Evolutionary conservation across 1,140 invertebrate species (phyloP).

Genomic region (Colletes gigas): DNA sequence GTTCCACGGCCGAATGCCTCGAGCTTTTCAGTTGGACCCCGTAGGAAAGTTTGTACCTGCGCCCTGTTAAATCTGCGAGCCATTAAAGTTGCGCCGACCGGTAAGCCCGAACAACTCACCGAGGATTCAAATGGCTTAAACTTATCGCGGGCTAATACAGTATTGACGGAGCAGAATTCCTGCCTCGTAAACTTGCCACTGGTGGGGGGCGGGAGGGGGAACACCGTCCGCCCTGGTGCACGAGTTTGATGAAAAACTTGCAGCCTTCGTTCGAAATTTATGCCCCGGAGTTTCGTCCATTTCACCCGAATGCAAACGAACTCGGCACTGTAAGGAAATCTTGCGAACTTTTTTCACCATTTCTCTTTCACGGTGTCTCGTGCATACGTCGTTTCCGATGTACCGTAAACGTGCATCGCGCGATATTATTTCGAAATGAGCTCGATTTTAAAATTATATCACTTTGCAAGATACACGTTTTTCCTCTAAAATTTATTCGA

Average conservation of each 20-base stretch:
- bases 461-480: too few relatives aligned
- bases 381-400: too few relatives aligned
- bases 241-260: constrained; percentile 36
- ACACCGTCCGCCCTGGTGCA: background rate
- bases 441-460: too few relatives aligned
- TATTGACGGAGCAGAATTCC: constrained; percentile 57
- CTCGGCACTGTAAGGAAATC: background rate
- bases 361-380: background rate
- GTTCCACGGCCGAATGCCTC: constrained; percentile 28
- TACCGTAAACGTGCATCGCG: too few relatives aligned
- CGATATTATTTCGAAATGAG: too few relatives aligned
- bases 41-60: constrained; percentile 53
- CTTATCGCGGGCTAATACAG: constrained; percentile 60
- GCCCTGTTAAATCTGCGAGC: constrained; percentile 60
- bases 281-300: background rate
- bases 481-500: too few relatives aligned
- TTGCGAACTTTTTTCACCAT: background rate
- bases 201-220: background rate
- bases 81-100: constrained; percentile 56
- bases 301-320: background rate
- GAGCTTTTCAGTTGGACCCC: constrained; percentile 47
- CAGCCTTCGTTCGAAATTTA: constrained; percentile 35
- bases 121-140: constrained; percentile 63
- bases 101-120: constrained; percentile 52
- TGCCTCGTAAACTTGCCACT: constrained; percentile 32